Conservation (phyloP, 2,113 vertebrate genomes). For the Amazona vittata region DNA sequence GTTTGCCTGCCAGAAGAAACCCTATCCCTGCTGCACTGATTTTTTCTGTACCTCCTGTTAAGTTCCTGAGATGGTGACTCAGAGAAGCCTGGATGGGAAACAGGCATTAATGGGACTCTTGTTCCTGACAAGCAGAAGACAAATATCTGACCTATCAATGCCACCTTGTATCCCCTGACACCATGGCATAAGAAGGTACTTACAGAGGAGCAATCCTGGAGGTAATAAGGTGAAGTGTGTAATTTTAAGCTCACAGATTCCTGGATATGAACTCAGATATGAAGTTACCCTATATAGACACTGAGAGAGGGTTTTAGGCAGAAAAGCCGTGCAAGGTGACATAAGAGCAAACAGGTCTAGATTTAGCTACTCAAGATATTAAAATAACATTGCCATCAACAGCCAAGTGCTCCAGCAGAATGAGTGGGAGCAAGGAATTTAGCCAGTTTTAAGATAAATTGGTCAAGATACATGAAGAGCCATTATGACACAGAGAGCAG, state of each 20-base stretch:
- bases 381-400: not conserved
- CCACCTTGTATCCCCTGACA: not conserved
- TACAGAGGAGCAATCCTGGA: not conserved
- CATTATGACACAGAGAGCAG: not conserved
- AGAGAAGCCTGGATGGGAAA: not conserved
- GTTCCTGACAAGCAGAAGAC: not conserved
- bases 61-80: not conserved
- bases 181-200: not conserved
- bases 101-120: not conserved
- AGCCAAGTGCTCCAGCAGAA: not conserved
- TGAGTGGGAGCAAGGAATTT: not conserved
- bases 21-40: not conserved
- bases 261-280: not conserved
- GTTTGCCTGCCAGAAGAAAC: not conserved
- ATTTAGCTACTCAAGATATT: not conserved
- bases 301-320: not conserved
- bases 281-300: not conserved
- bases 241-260: not conserved
- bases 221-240: not conserved
- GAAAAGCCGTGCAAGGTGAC: not conserved
- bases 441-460: not conserved
- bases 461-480: not conserved
- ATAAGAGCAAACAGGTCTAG: rapidly evolving
- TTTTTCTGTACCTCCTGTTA: not conserved
- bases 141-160: not conserved